These are phyloP conservation scores for Cacoxenus indagator DNA, from an alignment of 2,888 invertebrate species.

Conservation along the genomic window DNA sequence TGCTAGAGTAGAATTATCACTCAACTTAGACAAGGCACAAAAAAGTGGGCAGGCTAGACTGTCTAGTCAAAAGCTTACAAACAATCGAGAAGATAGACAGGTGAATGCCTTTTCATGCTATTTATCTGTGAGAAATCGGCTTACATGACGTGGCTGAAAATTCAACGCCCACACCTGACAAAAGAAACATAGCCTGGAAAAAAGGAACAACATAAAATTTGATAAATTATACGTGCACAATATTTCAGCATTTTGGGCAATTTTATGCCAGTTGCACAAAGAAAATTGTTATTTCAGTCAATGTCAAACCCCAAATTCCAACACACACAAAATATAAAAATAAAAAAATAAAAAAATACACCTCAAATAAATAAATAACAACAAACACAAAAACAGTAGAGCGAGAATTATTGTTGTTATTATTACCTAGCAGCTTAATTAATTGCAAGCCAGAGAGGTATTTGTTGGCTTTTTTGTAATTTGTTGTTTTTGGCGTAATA, in stretches of 20 bases:
- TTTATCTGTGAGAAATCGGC: not conserved
- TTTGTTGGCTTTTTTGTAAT: conserved; percentile 1
- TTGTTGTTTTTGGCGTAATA: not conserved
- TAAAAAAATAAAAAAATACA: not conserved
- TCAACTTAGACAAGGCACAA: not conserved
- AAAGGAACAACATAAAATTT: conserved; percentile 5
- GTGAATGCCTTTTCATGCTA: not conserved
- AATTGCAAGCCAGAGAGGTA: conserved; percentile 58
- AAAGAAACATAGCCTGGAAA: not conserved
- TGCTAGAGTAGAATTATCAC: not conserved
- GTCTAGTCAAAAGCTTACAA: not conserved
- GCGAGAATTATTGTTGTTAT: conserved; percentile 35
- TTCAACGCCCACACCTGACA: not conserved
- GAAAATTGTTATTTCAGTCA: conserved; percentile 19
- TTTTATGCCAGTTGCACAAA: conserved; percentile 15
- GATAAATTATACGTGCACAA: conserved; percentile 14
- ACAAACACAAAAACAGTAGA: not conserved
- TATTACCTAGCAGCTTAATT: conserved; percentile 66
- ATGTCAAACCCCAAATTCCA: not conserved
- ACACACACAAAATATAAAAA: not conserved
- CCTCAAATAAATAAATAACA: not conserved
- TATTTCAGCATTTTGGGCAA: conserved; percentile 14
- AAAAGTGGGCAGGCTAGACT: too few relatives aligned
- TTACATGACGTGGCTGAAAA: not conserved
- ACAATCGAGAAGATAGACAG: not conserved